Percentiles rank a stretch among this genome's conserved stretches.
phyloP scores from a whole-genome alignment of 2,888 invertebrate species.

The Heliothis peltigera region DNA sequence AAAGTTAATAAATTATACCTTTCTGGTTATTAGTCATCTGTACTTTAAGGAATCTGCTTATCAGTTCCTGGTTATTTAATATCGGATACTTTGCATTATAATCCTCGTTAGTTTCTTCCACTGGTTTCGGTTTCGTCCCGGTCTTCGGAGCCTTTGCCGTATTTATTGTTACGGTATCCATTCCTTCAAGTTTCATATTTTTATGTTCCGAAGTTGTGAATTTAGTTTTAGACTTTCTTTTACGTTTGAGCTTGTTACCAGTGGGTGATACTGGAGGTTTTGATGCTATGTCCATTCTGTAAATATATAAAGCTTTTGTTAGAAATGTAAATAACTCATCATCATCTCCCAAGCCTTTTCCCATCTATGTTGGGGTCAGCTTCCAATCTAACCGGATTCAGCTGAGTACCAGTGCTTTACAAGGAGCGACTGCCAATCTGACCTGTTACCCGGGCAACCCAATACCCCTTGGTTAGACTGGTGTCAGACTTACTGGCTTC shows the following conservation, averaged over 20 bases:
- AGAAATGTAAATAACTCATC: not conserved
- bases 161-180: not conserved
- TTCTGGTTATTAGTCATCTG: slow-evolving; percentile 83
- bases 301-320: not conserved
- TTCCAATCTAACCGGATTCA: too few species aligned
- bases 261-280: slow-evolving; percentile 23
- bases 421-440: too few species aligned
- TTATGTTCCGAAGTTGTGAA: slow-evolving; percentile 54
- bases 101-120: slow-evolving; percentile 38
- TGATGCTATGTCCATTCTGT: slow-evolving; percentile 60
- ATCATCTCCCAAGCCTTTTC: not conserved
- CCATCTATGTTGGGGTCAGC: too few species aligned
- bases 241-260: slow-evolving; percentile 54
- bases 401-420: too few species aligned
- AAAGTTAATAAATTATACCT: slow-evolving; percentile 69
- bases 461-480: too few species aligned
- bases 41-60: slow-evolving; percentile 73
- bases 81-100: slow-evolving; percentile 71
- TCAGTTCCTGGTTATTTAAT: slow-evolving; percentile 73
- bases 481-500: too few species aligned
- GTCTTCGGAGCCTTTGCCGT: slow-evolving; percentile 8
- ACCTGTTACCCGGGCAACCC: too few species aligned
- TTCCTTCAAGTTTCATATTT: slow-evolving; percentile 44
- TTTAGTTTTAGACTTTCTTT: slow-evolving; percentile 55
- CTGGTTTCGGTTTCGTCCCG: not conserved